A percentile compares a stretch with the other conserved stretches of the same genome.
Conservation (phyloP, 2,113 vertebrate species). For the Pandion haliaetus region DNA sequence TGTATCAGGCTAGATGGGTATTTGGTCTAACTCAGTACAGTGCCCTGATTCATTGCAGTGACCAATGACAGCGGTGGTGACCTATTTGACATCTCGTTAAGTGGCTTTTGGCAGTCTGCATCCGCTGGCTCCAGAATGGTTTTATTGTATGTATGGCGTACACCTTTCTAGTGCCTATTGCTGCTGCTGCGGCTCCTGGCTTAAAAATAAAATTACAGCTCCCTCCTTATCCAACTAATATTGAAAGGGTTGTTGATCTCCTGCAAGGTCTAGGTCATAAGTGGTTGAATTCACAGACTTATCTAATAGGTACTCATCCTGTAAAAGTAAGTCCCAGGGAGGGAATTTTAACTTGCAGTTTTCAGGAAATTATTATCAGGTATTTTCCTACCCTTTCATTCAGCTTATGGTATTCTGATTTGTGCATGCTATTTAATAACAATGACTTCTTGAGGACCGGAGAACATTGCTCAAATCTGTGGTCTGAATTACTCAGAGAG, state of each 20-base stretch:
- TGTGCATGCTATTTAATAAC: neutral
- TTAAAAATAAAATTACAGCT: neutral
- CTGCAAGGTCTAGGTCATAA: neutral
- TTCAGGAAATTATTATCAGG: neutral
- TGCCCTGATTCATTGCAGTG: neutral
- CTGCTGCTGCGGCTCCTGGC: neutral
- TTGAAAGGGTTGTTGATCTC: neutral
- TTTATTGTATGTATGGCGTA: rapidly evolving
- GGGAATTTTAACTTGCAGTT: neutral
- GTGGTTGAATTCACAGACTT: neutral
- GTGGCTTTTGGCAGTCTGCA: neutral
- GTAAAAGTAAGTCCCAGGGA: neutral
- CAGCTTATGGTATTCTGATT: neutral
- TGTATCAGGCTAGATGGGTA: neutral
- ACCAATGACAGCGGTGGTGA: neutral
- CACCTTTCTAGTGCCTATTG: neutral
- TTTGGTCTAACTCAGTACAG: neutral
- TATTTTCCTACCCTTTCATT: neutral
- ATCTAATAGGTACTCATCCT: neutral
- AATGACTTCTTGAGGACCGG: neutral
- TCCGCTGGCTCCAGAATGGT: neutral
- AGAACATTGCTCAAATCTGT: neutral
- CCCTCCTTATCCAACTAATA: neutral
- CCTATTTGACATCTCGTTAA: neutral
- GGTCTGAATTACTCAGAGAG: neutral